Percentiles rank a stretch among this genome's conserved stretches.
Evolutionary conservation across 2,888 invertebrate species (phyloP).

Genomic region (Ormyrus thymus): DNA sequence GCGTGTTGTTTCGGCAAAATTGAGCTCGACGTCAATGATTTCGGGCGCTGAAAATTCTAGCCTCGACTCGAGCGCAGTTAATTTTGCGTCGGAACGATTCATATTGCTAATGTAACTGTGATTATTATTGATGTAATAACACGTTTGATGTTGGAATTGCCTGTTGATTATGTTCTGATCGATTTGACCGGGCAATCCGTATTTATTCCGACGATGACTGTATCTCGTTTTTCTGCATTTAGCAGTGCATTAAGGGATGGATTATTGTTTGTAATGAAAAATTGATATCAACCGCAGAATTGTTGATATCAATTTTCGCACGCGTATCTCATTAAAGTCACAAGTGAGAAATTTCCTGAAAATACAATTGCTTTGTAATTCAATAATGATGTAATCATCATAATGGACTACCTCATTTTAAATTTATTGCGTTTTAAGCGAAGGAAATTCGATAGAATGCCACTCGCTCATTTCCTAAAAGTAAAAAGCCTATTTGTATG

Average conservation of each 20-base stretch:
- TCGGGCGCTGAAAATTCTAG: background rate
- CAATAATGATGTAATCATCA: background rate
- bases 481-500: too few species aligned
- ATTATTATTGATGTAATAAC: conserved; percentile 37
- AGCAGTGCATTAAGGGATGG: background rate
- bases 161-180: conserved; percentile 25
- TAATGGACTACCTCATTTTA: background rate
- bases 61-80: conserved; percentile 4
- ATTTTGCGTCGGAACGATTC: conserved; percentile 37
- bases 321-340: conserved; percentile 9
- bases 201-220: conserved; percentile 21
- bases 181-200: conserved; percentile 14
- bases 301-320: background rate
- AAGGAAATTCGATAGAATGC: too few species aligned
- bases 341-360: background rate
- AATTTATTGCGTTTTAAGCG: too few species aligned
- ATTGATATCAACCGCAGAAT: background rate
- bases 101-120: conserved; percentile 28
- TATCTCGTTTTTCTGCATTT: background rate
- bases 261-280: conserved; percentile 7
- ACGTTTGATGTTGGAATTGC: conserved; percentile 35
- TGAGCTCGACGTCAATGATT: background rate
- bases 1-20: background rate
- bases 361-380: background rate
- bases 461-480: background rate